These are phyloP conservation scores for Nerophis lumbriciformis DNA, from an alignment of 2,113 vertebrate genomes.

Conservation along the genomic window DNA sequence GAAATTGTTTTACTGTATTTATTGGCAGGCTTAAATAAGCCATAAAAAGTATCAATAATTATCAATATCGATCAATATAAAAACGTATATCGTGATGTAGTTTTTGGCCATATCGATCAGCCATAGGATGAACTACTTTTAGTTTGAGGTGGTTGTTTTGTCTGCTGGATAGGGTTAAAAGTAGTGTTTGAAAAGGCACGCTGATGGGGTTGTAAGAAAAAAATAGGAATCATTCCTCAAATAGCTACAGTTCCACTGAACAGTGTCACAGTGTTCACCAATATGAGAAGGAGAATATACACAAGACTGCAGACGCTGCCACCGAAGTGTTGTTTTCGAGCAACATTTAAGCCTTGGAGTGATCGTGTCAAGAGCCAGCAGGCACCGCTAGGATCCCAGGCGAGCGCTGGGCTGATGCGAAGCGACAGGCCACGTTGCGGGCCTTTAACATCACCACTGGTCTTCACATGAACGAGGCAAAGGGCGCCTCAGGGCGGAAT, in stretches of 20 bases:
- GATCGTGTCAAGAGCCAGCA: conserved; percentile 27
- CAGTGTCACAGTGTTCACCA: conserved; percentile 21
- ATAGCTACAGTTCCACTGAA: conserved; percentile 20
- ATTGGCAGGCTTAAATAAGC: too few relatives aligned
- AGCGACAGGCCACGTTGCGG: conserved; percentile 59
- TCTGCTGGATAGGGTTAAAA: conserved; percentile 21
- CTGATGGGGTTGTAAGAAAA: not conserved
- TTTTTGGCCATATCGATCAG: too few relatives aligned
- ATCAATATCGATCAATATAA: too few relatives aligned
- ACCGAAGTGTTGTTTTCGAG: conserved; percentile 30
- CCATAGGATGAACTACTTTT: too few relatives aligned
- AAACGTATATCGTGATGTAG: too few relatives aligned
- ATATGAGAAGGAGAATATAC: conserved; percentile 24
- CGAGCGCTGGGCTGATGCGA: conserved; percentile 58
- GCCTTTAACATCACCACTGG: conserved; percentile 67
- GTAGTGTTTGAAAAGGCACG: conserved; percentile 17
- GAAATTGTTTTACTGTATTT: too few relatives aligned
- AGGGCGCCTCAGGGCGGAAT: conserved; percentile 55
- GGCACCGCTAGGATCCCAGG: conserved; percentile 20
- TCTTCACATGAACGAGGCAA: conserved; percentile 62
- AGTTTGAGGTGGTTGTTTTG: conserved; percentile 21
- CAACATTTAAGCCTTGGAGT: conserved; percentile 23
- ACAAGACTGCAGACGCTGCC: conserved; percentile 31
- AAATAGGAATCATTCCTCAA: not conserved
- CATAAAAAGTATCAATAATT: too few relatives aligned